Evolutionary conservation across 2,113 vertebrate genomes (phyloP).

Genomic region (Ictalurus furcatus): DNA sequence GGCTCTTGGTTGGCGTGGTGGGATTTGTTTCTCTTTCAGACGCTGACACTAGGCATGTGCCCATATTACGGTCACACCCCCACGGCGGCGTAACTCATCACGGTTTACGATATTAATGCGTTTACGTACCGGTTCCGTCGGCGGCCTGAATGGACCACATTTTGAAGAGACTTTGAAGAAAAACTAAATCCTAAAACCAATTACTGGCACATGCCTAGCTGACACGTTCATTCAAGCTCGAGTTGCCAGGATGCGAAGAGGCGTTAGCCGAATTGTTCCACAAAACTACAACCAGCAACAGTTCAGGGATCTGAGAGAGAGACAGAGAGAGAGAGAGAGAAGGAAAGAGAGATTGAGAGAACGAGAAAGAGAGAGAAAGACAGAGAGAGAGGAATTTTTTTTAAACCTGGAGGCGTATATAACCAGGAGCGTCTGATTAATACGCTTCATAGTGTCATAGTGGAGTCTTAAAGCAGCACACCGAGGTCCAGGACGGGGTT

Average conservation of each 20-base stretch:
- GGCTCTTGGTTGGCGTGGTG: neutral
- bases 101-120: neutral
- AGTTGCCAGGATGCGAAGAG: constrained; percentile 55
- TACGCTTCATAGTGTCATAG: constrained; percentile 40
- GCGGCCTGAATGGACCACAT: neutral
- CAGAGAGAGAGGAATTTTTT: neutral
- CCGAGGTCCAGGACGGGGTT: constrained; percentile 1
- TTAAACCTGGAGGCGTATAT: neutral
- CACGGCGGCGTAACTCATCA: neutral
- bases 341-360: too few species aligned
- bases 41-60: neutral
- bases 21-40: neutral
- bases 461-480: constrained; percentile 61
- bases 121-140: neutral
- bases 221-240: constrained; percentile 29
- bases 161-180: too few species aligned
- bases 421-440: constrained; percentile 32
- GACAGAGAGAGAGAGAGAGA: constrained; percentile 1
- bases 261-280: constrained; percentile 45
- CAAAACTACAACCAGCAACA: constrained; percentile 56
- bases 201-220: constrained; percentile 5
- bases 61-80: neutral
- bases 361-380: neutral
- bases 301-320: neutral
- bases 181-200: neutral